These are phyloP conservation scores for Macrosteles quadrilineatus DNA, from an alignment of 1,140 invertebrate species.

Conservation along the genomic window DNA sequence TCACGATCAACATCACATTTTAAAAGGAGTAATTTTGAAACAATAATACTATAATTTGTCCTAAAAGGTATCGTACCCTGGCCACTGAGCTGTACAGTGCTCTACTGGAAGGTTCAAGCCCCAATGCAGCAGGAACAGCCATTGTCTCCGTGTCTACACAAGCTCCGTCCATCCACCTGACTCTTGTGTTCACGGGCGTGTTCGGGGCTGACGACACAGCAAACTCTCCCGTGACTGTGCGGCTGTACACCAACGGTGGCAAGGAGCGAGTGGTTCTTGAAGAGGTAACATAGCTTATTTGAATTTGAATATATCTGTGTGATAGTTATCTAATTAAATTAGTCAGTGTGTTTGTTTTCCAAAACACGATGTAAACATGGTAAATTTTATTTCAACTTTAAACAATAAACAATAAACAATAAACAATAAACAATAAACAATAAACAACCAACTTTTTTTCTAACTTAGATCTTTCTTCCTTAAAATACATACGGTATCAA, in stretches of 20 bases:
- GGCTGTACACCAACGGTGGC: slow-evolving; percentile 68
- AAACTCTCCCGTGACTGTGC: slow-evolving; percentile 67
- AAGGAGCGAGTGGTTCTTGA: slow-evolving; percentile 70
- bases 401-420: no score
- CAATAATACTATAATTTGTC: no score
- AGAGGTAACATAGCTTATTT: slow-evolving; percentile 60
- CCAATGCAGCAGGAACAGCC: slow-evolving; percentile 77
- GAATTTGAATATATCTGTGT: background rate
- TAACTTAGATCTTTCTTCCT: no score
- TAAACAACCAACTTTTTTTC: no score
- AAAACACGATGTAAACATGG: no score
- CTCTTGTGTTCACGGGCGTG: slow-evolving; percentile 79
- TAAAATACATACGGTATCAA: no score
- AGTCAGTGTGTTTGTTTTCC: no score
- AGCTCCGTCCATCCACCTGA: slow-evolving; percentile 77
- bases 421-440: no score
- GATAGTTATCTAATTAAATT: background rate
- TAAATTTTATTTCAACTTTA: no score
- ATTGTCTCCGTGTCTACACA: slow-evolving; percentile 77
- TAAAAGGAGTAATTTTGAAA: no score
- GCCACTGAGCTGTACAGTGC: slow-evolving; percentile 82
- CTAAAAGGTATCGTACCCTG: slow-evolving; percentile 58
- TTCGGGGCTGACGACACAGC: slow-evolving; percentile 64
- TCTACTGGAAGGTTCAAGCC: slow-evolving; percentile 56
- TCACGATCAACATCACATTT: no score